Evolutionary conservation across 2,797 vertebrate species (phyloP), one percentile per base, ranked within the genome.

Genomic region (Diglossa cyanea): DNA sequence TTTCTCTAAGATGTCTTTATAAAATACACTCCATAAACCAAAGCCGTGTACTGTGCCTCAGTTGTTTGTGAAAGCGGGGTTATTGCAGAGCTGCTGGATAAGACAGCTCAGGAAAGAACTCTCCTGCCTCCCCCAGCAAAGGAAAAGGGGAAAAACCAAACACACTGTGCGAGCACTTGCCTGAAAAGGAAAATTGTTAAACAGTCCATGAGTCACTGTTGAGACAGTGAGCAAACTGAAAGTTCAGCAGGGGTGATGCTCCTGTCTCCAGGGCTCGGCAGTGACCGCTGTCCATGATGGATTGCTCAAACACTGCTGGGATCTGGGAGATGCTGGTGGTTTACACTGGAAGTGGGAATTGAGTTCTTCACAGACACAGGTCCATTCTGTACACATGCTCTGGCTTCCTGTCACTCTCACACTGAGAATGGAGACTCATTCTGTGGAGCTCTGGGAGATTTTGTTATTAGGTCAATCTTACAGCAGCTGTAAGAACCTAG

Each of bases 1-100:
- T 91, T 96, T 95, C 65, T 97, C 63, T 37, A 44, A 70, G 79
- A 88, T 51, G 48, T 83, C 94, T 95, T 92, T 82, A 90, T 93
- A 88, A 95, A 97, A 91, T 72, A 39, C 66, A 40, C 70, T 88
- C 23, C 47, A 62, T 79, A 93, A 94, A 95, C 66, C 48, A 88
- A 31, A 77, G 60, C 79, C 57, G 33, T 60, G 81, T 40, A 23
- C 68, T 92, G 88, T 44, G 55, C 71, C 63, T 94, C 48, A 6
- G 57, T 75, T 84, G 73, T 39, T 77, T 95, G 81, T 74, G 68
- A 26, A 93, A 58, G 25, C 2, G 5, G 37, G 86, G 76, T 92
- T 92, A 70, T 55, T 94, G 87, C 65, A 67, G 85, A 82, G 83
- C 82, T 75, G 39, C 48, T 58, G 73, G 62, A 35, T 65, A 9